Base-by-base conservation (phyloP, 2,797 vertebrate species). In the Platyrinchus mystaceus region DNA sequence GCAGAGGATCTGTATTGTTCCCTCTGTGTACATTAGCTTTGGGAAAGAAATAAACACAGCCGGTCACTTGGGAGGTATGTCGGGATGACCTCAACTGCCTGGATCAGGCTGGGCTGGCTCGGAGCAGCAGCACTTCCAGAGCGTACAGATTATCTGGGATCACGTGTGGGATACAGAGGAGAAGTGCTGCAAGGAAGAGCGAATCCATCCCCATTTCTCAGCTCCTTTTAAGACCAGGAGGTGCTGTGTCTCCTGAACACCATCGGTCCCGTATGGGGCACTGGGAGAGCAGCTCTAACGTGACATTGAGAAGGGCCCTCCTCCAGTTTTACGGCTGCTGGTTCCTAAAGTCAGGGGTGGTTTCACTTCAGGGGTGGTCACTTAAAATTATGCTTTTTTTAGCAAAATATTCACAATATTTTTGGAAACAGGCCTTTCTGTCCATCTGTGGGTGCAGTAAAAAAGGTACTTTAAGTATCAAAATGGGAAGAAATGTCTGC, bases 221-320 rank as follows among this genome's bases (percentile, higher is more conserved):
- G 3, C 49, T 30, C 37, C 58, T 24, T 3, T 1, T 0, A 13
- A 68, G 11, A 2, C 2, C 11, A 32, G 43, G 30, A 7, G 56
- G 9, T 1, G 39, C 26, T 11, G 28, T 1, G 15, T 30, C 8
- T 14, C 43, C 59, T 18, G 41, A 10, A 18, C 39, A 2, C 14
- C 4, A 0, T 8, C 3, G 3, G 2, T n/a, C 64, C 47, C 1
- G 2, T 4, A 0, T 0, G 6, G 5, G 41, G 16, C 32, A 4
- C 17, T 0, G 13, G 62, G 70, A 14, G 49, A 63, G 7, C 18
- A 14, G 55, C 55, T 59, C 32, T 3, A 5, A 5, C 2, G 2
- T 3, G 36, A 1, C 32, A 0, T 0, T 71, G 67, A 67, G 43
- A 23, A 19, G 50, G 67, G 9, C 5, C 7, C 44, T 44, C 8